A percentile compares a stretch with the other conserved stretches of the same genome.
Evolutionary conservation across 2,113 vertebrate species (phyloP).

Genomic region (Daboia siamensis): DNA sequence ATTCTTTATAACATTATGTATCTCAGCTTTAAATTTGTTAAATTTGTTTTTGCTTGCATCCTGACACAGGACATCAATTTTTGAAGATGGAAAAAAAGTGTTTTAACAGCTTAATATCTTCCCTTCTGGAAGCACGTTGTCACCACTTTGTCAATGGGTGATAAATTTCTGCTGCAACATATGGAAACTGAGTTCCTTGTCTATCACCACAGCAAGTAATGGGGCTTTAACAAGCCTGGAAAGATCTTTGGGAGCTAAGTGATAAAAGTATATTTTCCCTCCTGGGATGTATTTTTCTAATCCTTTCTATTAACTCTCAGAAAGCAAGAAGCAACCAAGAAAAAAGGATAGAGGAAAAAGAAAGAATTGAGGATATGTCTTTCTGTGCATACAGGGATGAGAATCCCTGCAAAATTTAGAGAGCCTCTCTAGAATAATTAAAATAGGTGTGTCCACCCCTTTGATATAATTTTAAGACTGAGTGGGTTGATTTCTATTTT

Average conservation of each 20-base stretch:
- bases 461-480: background rate
- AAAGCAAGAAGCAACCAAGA: background rate
- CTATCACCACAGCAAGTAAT: background rate
- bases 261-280: background rate
- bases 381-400: background rate
- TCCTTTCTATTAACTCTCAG: background rate
- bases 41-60: background rate
- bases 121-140: background rate
- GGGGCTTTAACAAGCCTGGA: background rate
- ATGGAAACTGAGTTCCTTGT: background rate
- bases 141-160: background rate
- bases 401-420: background rate
- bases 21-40: background rate
- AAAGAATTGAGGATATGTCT: background rate
- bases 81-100: background rate
- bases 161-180: background rate
- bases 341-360: too few species aligned
- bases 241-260: background rate
- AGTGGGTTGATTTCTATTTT: background rate
- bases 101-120: background rate
- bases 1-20: background rate
- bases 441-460: background rate
- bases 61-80: slow-evolving; percentile 35
- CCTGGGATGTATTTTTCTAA: background rate
- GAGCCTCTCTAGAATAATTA: background rate